A percentile compares a stretch with the other conserved stretches of the same genome.
These are phyloP conservation scores for Trematomus loennbergii DNA, from an alignment of 2,113 vertebrate genomes.

Conservation along the genomic window DNA sequence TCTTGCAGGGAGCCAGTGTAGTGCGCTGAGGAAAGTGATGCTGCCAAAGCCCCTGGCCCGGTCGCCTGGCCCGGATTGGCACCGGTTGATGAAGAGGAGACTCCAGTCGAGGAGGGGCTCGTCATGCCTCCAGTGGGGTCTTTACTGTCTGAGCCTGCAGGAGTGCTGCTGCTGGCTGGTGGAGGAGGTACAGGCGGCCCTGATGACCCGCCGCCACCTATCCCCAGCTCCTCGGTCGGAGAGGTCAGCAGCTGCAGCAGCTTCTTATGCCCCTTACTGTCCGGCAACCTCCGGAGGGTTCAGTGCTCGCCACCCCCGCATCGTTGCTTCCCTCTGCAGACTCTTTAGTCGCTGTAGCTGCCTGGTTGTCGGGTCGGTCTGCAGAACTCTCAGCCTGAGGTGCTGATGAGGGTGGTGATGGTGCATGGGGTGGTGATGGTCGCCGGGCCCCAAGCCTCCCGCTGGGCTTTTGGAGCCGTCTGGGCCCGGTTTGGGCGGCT, in stretches of 20 bases:
- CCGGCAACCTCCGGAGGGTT: slow-evolving; percentile 87
- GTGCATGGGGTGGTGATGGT: slow-evolving; percentile 75
- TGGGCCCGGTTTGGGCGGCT: slow-evolving; percentile 65
- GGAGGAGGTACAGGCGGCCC: slow-evolving; percentile 76
- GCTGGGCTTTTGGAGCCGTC: slow-evolving; percentile 89
- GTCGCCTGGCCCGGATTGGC: slow-evolving; percentile 83
- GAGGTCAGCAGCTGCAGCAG: slow-evolving; percentile 95
- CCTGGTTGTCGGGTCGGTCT: slow-evolving; percentile 90
- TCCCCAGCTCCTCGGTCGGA: slow-evolving; percentile 91
- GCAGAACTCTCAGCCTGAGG: slow-evolving; percentile 88
- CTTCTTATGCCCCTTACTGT: slow-evolving; percentile 96
- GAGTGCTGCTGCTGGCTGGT: slow-evolving; percentile 79
- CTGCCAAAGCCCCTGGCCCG: slow-evolving; percentile 82
- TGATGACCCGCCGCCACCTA: slow-evolving; percentile 84
- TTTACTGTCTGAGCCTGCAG: slow-evolving; percentile 86
- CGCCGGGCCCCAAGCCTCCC: slow-evolving; percentile 56
- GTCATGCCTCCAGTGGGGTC: slow-evolving; percentile 88
- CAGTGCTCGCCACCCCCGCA: slow-evolving; percentile 74
- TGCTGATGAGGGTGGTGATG: slow-evolving; percentile 78
- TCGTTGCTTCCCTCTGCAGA: slow-evolving; percentile 85
- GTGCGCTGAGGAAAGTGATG: slow-evolving; percentile 85
- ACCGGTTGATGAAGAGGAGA: slow-evolving; percentile 90
- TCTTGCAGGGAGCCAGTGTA: slow-evolving; percentile 91
- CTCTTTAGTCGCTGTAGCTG: slow-evolving; percentile 82
- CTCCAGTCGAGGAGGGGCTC: slow-evolving; percentile 95